Evolutionary conservation across 2,888 invertebrate genomes (phyloP), one percentile per base, ranked within the genome.

Genomic region (Spilosoma lubricipeda): DNA sequence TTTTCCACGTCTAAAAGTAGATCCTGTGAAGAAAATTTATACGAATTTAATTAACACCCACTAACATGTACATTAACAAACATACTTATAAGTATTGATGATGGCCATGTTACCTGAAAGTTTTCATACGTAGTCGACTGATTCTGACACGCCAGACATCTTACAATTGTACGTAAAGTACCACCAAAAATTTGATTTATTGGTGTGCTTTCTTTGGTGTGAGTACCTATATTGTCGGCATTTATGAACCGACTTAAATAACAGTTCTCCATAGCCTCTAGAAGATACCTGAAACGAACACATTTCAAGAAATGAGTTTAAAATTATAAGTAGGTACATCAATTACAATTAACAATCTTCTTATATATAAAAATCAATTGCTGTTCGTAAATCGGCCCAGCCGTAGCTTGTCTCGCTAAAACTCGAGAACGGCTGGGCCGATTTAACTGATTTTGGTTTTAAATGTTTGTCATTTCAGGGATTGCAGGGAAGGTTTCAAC

Each of bases 91-190:
- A 27, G 1, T 56, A 56, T 56, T n/a, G n/a, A 56, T 56, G n/a
- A 56, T 56, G 56, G n/a, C 13, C 11, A n/a, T 77, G 0, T 67
- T 80, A 94, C 95, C 97, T 99, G 97, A 93, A 99, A 99, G 94
- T 99, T 99, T 93, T 99, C 99, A 94, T 98, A 99, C 67, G 99
- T 99, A 71, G 99, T 99, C 67, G 99, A 99, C 67, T 98, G 97
- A 90, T 98, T 98, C 83, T 97, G 97, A 90, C 99, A 99, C 76
- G 98, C 97, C 72, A 98, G 95, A 94, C 99, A 99, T 65, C 98
- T 97, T 8, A 99, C 99, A 90, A 97, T 98, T 79, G 99, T 99
- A 83, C 99, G 96, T 74, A 99, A 96, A 92, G 99, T 99, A n/a
- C 99, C 99, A 70, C 99, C 99, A 88, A 99, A 97, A 84, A 99